Percentiles rank a stretch among this genome's conserved stretches.
Evolutionary conservation across 2,113 vertebrate genomes (phyloP).

Genomic region (Anolis sagrei): DNA sequence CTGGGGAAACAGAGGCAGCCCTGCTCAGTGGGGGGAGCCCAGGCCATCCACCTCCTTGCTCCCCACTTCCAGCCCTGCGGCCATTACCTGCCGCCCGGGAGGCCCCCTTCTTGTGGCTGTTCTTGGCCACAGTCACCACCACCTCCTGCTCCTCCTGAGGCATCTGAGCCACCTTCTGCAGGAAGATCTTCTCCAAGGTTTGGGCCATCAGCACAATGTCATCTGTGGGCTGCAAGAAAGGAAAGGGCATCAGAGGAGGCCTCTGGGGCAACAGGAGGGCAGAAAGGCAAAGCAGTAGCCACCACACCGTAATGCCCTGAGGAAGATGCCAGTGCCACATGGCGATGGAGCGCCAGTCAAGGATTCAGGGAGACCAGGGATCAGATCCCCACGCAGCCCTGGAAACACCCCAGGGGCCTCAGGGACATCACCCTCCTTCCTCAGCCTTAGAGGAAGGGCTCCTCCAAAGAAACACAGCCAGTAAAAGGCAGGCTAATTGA

Average conservation of each 20-base stretch:
- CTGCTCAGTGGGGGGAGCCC: not conserved
- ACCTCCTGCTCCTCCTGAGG: slow-evolving; percentile 90
- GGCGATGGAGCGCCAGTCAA: no score
- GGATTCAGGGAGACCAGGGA: no score
- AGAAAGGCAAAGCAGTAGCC: not conserved
- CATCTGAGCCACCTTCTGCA: slow-evolving; percentile 95
- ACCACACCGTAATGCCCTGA: no score
- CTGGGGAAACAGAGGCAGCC: slow-evolving; percentile 11
- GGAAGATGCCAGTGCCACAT: no score
- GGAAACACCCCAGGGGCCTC: no score
- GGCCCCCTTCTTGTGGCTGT: slow-evolving; percentile 82
- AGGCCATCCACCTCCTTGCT: no score
- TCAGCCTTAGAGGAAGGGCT: no score
- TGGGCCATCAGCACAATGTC: slow-evolving; percentile 96
- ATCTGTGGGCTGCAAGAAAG: slow-evolving; percentile 83
- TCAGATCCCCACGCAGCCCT: no score
- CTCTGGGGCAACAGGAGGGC: no score
- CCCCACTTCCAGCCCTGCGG: accelerated
- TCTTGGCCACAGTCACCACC: slow-evolving; percentile 80
- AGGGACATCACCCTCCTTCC: no score
- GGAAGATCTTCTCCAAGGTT: slow-evolving; percentile 91
- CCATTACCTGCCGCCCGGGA: slow-evolving; percentile 66
- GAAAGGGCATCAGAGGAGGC: not conserved
- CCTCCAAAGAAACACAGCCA: not conserved
- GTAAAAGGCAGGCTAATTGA: no score